phyloP scores from a whole-genome alignment of 1,140 invertebrate genomes.

The Maconellicoccus hirsutus region DNA sequence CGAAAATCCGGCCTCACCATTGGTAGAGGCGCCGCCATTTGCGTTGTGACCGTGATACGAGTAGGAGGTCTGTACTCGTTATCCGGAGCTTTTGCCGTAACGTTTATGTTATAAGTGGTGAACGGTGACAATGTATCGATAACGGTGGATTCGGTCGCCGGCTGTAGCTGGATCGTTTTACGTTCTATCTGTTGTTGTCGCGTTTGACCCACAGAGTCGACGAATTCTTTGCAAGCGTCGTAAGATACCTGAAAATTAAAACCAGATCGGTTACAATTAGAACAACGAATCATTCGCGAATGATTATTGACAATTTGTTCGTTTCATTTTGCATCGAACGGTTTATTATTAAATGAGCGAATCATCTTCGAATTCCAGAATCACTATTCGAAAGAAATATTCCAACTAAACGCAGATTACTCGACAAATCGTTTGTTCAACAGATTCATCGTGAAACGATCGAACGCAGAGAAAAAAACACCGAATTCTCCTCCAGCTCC shows the following conservation, averaged over 20 bases:
- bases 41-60: slow-evolving; percentile 87
- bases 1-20: slow-evolving; percentile 92
- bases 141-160: slow-evolving; percentile 52
- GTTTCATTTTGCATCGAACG: too few species aligned
- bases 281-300: too few species aligned
- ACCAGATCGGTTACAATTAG: too few species aligned
- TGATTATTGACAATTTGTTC: too few species aligned
- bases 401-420: too few species aligned
- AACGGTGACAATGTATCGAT: slow-evolving; percentile 84
- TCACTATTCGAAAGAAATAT: too few species aligned
- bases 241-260: slow-evolving; percentile 54
- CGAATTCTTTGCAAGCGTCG: slow-evolving; percentile 87
- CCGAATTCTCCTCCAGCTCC: too few species aligned
- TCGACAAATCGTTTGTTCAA: too few species aligned
- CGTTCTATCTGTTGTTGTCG: slow-evolving; percentile 72
- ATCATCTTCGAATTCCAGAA: too few species aligned
- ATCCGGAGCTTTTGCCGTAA: slow-evolving; percentile 77
- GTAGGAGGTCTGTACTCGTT: slow-evolving; percentile 74
- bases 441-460: too few species aligned
- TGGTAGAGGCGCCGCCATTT: slow-evolving; percentile 90
- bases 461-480: too few species aligned
- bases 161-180: slow-evolving; percentile 56
- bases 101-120: slow-evolving; percentile 88
- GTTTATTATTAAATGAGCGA: too few species aligned
- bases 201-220: slow-evolving; percentile 84